Evolutionary conservation across 23 tunicate species (phyloP), one percentile per base, ranked within the genome.

Genomic region (Trididemnum clinides): DNA sequence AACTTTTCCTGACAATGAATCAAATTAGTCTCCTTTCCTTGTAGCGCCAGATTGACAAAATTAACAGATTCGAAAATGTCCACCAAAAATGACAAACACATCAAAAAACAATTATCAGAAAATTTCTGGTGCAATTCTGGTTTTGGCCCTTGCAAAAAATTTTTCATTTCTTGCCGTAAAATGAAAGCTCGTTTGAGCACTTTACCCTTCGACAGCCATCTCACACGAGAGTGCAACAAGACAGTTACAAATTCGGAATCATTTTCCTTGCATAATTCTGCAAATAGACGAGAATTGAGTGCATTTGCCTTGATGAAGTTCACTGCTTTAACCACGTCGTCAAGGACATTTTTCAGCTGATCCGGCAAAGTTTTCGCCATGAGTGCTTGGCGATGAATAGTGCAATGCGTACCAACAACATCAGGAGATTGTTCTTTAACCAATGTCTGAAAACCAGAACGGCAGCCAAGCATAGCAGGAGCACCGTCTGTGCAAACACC

Each of bases 401-500:
- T 82, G 86, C 86, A 82, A 64, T 82, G 77, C 57, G 72, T 85
- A 51, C 83, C 82, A 85, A 58, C 34, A 32, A 57, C 89, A 57
- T 85, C 72, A 19, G 83, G 84, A 31, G 93, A 65, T 33, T 76
- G 75, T 76, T 89, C 78, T 25, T 74, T 74, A 0, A 89, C 84
- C 50, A 83, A 74, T 2, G 78, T 65, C 77, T 79, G 69, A 71
- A 79, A 88, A 80, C 86, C 86, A 29, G 91, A 88, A 15, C 57
- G 80, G 57, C 85, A 80, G 36, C 91, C 86, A 81, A 88, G 85
- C 91, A 80, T 88, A 23, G 91, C 85, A 71, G 91, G 82, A 69
- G 91, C 91, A 57, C 91, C 81, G 71, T 81, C 72, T 33, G 91
- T 88, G 81, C 91, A 88, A 69, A 89, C 77, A 35, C 93, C 93